Base-by-base conservation (phyloP, 2,888 invertebrate genomes). In the Chrysomela aeneicollis region DNA sequence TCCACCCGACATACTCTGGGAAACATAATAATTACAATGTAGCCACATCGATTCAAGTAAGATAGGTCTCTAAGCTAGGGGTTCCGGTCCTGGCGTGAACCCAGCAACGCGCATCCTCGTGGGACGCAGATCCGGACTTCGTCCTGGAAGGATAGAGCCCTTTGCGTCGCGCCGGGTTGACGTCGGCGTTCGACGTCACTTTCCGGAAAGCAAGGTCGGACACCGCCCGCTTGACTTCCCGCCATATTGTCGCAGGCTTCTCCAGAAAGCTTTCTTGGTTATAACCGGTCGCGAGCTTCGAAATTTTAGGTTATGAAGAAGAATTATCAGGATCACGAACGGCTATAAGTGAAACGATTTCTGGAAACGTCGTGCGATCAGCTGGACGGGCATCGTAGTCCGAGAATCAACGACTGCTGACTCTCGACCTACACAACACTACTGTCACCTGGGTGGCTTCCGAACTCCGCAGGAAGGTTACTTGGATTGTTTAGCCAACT, bases 71-170 rank as follows among this genome's bases (percentile, higher is more conserved):
- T 79, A 77, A 67, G 79, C 76, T 73, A 77, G 71, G 76, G 74
- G 63, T 64, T 66, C 71, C 46, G 51, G 26, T 30, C 55, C 63
- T 65, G 64, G 68, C 73, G 74, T 62, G 67, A 79, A 80, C 77
- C 77, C 74, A 74, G 74, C 75, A 32, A 9, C 55, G 70, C 68
- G 68, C 73, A 71, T 66, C 71, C 69, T 64, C 69, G 72, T 71
- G 72, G n/a, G 74, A 72, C 53, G 54, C 47, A 35, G 77, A 76
- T 77, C 85, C 86, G 85, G 86, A 85, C 80, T 76, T 77, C 80
- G 73, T 80, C 80, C 82, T 81, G 81, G 81, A 84, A 78, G 81
- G 83, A 85, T 84, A 86, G 86, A 87, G 87, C 87, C 87, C 86
- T 84, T 79, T 81, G 81, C 81, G 83, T 79, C 77, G 67, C 72